Evolutionary conservation across 2,888 invertebrate species (phyloP).

Genomic region (Aphodius granarius): DNA sequence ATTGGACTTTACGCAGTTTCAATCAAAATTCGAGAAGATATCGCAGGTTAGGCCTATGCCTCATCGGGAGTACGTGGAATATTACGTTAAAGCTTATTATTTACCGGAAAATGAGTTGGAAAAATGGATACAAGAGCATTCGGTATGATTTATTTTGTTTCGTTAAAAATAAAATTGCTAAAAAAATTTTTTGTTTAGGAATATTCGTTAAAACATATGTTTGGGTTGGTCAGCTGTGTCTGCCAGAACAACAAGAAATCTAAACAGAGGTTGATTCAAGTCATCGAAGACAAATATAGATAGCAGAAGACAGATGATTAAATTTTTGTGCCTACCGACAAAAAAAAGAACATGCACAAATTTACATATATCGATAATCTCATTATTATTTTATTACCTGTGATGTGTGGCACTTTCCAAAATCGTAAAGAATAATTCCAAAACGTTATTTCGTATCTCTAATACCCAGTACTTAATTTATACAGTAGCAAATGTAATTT

Average conservation of each 20-base stretch:
- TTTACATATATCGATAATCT: neutral
- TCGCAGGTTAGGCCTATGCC: conserved; percentile 83
- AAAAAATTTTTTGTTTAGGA: conserved; percentile 59
- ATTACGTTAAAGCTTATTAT: conserved; percentile 96
- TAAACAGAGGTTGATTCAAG: conserved; percentile 72
- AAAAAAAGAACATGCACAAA: neutral
- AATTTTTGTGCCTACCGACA: neutral
- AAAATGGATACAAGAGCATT: conserved; percentile 83
- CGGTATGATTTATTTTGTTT: conserved; percentile 55
- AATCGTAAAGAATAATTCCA: neutral
- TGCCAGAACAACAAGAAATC: conserved; percentile 88
- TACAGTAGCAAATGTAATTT: neutral
- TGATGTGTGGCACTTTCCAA: neutral
- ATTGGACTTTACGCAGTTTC: conserved; percentile 92
- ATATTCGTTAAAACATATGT: conserved; percentile 86
- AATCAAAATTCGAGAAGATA: conserved; percentile 87
- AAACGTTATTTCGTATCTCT: neutral
- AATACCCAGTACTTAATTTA: neutral
- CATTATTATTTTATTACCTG: neutral
- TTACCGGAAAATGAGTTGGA: conserved; percentile 86
- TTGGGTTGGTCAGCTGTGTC: conserved; percentile 80
- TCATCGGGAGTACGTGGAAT: conserved; percentile 87
- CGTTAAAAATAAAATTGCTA: neutral
- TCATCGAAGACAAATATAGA: conserved; percentile 63
- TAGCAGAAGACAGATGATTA: neutral